Evolutionary conservation across 2,113 vertebrate genomes (phyloP).

Genomic region (Edolisoma coerulescens): DNA sequence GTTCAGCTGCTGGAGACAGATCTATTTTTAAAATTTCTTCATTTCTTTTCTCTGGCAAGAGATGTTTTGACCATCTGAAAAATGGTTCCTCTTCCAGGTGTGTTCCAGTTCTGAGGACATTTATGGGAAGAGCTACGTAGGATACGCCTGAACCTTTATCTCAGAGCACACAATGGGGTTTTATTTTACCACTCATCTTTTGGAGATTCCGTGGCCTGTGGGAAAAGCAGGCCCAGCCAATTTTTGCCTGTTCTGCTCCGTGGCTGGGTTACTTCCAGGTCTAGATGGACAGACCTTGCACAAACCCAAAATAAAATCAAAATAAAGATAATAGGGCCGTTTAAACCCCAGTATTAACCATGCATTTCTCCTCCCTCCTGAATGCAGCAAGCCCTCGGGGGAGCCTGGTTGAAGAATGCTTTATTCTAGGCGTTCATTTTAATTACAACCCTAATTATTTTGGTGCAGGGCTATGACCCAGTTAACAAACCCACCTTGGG

Average conservation of each 20-base stretch:
- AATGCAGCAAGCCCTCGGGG: background rate
- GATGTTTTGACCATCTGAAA: background rate
- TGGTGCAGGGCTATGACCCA: slow-evolving; percentile 30
- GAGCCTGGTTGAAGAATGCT: slow-evolving; percentile 16
- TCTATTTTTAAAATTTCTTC: background rate
- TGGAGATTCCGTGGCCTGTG: background rate
- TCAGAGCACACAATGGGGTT: background rate
- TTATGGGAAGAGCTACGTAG: background rate
- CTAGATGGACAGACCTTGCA: background rate
- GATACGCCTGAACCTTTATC: background rate
- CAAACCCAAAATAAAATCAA: background rate
- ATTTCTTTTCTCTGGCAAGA: background rate
- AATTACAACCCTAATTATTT: slow-evolving; percentile 31
- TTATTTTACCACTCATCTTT: background rate
- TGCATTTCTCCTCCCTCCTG: background rate
- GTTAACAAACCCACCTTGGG: slow-evolving; percentile 33
- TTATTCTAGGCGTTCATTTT: slow-evolving; percentile 46
- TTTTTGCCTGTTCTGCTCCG: background rate
- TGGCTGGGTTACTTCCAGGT: background rate
- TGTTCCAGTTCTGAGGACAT: background rate
- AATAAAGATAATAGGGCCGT: background rate
- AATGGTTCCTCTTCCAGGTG: background rate
- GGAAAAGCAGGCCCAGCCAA: background rate
- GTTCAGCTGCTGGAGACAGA: background rate
- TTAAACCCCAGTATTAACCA: background rate